Evolutionary conservation across 2,888 invertebrate species (phyloP).

Genomic region (Megaustenia siamemsis): DNA sequence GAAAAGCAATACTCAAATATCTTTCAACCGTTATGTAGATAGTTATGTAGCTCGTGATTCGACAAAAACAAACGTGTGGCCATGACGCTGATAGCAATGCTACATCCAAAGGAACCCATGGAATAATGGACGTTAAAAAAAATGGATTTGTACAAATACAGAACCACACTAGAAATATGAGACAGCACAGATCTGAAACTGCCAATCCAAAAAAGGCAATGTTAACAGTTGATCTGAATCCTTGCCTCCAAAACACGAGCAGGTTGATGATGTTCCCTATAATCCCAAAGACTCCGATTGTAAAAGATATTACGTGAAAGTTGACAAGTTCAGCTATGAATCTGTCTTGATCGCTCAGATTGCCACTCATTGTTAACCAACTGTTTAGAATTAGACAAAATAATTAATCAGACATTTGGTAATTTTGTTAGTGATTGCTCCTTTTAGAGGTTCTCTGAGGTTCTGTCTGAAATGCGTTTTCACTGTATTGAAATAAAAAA

Average conservation of each 20-base stretch:
- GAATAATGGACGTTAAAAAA: not conserved
- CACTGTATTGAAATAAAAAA: too few species aligned
- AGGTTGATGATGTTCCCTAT: not conserved
- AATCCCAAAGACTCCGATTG: not conserved
- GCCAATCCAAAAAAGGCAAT: not conserved
- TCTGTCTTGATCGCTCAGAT: not conserved
- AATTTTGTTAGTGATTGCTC: too few species aligned
- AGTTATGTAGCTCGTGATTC: not conserved
- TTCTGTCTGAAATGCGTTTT: too few species aligned
- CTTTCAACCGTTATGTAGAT: not conserved
- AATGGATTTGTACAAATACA: not conserved
- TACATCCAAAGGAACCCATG: not conserved
- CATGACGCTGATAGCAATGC: not conserved
- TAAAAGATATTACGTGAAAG: not conserved
- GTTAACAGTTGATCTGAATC: not conserved
- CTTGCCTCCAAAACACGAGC: not conserved
- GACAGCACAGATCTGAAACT: not conserved
- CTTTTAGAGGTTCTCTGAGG: too few species aligned
- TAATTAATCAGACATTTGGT: too few species aligned
- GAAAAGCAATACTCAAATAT: not conserved
- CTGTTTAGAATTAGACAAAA: too few species aligned
- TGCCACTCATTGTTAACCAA: too few species aligned
- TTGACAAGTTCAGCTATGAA: not conserved
- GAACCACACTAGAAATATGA: not conserved
- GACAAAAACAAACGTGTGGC: not conserved